Percentiles rank a stretch among this genome's conserved stretches.
These are phyloP conservation scores for Sebastes umbrosus DNA, from an alignment of 2,797 vertebrate genomes.

Conservation along the genomic window DNA sequence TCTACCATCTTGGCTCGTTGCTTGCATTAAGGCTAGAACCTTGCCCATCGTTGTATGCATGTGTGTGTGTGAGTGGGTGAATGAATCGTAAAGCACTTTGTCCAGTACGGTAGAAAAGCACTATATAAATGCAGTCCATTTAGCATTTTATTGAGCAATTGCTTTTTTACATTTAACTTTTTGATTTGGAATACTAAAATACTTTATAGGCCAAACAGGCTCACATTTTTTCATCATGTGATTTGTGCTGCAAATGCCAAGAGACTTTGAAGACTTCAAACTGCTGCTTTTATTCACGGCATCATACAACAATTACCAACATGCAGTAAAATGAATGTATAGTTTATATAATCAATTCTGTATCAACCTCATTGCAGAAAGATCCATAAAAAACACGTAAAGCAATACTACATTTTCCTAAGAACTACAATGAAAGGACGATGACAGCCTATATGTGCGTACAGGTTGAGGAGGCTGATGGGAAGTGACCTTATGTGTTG, in stretches of 20 bases:
- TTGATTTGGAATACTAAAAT: not conserved
- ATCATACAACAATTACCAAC: not conserved
- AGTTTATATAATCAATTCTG: not conserved
- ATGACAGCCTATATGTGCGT: not conserved
- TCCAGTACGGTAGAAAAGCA: not conserved
- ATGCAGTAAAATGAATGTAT: not conserved
- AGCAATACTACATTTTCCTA: not conserved
- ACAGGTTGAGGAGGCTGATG: not conserved
- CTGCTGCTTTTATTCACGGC: slow-evolving; percentile 20
- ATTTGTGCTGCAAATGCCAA: not conserved
- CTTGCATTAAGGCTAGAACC: not conserved
- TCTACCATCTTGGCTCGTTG: not conserved
- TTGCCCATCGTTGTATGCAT: not conserved
- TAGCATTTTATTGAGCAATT: not conserved
- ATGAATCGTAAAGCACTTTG: not conserved
- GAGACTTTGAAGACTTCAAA: not conserved
- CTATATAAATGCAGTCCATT: not conserved
- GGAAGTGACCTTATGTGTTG: slow-evolving; percentile 3
- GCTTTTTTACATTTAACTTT: not conserved
- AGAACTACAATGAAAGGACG: not conserved
- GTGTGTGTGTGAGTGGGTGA: not conserved
- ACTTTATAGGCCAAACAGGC: not conserved
- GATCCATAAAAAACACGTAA: not conserved
- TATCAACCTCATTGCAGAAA: not conserved
- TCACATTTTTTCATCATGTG: not conserved